These are phyloP conservation scores for Gouania willdenowi DNA, from an alignment of 2,797 vertebrate genomes.

Conservation along the genomic window DNA sequence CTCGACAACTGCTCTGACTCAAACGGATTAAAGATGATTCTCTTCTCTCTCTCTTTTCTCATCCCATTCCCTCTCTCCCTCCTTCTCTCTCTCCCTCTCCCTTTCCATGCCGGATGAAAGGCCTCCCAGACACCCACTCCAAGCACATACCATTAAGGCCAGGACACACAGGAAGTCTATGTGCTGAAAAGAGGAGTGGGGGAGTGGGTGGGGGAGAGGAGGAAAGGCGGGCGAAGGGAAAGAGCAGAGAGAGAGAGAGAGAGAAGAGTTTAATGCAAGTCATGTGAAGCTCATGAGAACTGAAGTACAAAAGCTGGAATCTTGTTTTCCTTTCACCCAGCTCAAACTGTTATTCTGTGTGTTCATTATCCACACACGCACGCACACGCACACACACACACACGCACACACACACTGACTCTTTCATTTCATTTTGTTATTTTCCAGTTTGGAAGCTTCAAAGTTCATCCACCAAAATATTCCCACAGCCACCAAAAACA, in stretches of 20 bases:
- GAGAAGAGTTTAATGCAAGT: conserved; percentile 67
- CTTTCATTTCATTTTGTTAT: too few relatives aligned
- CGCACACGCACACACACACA: too few relatives aligned
- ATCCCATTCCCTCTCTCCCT: conserved; percentile 13
- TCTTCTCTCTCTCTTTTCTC: conserved; percentile 60
- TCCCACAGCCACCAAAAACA: too few relatives aligned
- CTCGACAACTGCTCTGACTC: conserved; percentile 76
- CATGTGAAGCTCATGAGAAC: conserved; percentile 79
- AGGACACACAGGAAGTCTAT: conserved; percentile 82
- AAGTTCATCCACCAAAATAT: too few relatives aligned
- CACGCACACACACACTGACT: too few relatives aligned
- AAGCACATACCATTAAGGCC: conserved; percentile 79
- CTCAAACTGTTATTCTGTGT: conserved; percentile 24
- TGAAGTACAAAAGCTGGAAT: conserved; percentile 64
- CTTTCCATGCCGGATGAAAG: conserved; percentile 78
- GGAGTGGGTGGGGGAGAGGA: background rate
- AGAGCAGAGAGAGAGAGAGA: background rate
- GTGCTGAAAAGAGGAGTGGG: conserved; percentile 51
- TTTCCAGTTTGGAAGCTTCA: too few relatives aligned
- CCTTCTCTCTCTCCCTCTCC: conserved; percentile 43
- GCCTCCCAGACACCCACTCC: conserved; percentile 80
- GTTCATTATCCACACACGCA: too few relatives aligned
- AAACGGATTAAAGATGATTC: conserved; percentile 77
- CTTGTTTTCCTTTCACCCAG: conserved; percentile 44
- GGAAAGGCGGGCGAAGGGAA: conserved; percentile 15